Evolutionary conservation across 1,140 invertebrate genomes (phyloP).

Genomic region (Orius insidiosus): DNA sequence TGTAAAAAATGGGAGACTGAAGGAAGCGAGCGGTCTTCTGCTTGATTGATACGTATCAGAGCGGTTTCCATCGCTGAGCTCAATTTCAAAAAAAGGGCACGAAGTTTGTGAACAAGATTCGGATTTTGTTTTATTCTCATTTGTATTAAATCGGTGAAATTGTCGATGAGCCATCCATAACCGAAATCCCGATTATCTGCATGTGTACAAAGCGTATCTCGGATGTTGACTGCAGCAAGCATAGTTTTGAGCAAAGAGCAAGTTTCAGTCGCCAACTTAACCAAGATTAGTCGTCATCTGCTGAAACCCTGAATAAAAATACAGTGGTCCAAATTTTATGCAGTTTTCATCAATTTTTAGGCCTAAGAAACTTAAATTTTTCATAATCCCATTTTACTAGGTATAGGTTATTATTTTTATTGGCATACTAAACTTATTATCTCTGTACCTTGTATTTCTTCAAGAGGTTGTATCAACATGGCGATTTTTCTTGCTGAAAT

Average conservation of each 20-base stretch:
- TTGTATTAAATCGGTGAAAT: conserved; percentile 83
- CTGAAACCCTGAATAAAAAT: conserved; percentile 65
- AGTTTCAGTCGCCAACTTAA: conserved; percentile 71
- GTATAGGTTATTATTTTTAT: too few relatives aligned
- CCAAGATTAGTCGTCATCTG: conserved; percentile 79
- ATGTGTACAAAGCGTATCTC: conserved; percentile 83
- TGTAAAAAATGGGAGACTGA: conserved; percentile 93
- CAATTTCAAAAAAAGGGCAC: conserved; percentile 89
- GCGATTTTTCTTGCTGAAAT: conserved; percentile 70
- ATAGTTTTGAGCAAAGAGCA: conserved; percentile 68
- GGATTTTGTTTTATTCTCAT: conserved; percentile 73
- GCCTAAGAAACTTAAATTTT: too few relatives aligned
- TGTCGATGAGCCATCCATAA: conserved; percentile 92
- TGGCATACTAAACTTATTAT: too few relatives aligned
- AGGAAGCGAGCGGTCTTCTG: conserved; percentile 64
- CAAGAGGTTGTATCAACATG: conserved; percentile 80
- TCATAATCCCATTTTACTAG: too few relatives aligned
- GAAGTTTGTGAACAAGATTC: conserved; percentile 69
- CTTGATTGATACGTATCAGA: conserved; percentile 86
- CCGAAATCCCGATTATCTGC: conserved; percentile 89
- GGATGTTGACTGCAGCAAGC: conserved; percentile 76
- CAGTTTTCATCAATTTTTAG: too few relatives aligned
- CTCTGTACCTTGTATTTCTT: conserved; percentile 71
- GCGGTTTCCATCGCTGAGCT: conserved; percentile 89
- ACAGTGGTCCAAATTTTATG: too few relatives aligned